Evolutionary conservation across 2,888 invertebrate genomes (phyloP), one percentile per base, ranked within the genome.

Genomic region (Synanthedon formicaeformis): DNA sequence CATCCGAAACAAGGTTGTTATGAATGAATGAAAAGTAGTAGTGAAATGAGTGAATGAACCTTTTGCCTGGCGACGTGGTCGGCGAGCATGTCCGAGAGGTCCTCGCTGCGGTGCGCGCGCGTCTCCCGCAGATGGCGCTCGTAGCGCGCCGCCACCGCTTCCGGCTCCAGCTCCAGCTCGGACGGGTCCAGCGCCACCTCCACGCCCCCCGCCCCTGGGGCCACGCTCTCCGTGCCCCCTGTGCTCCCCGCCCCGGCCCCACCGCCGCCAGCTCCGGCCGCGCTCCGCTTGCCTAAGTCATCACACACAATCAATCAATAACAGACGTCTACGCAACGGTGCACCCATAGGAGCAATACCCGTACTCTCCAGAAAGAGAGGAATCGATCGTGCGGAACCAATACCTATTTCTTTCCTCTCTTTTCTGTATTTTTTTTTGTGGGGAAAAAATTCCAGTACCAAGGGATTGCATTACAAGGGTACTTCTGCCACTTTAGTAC

Each of bases 51-150:
- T 45, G 6, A n/a, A 45, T 12, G 45, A 45, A 95, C 95, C 91
- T 97, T 98, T 77, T 98, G 98, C 62, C 97, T 91, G 13, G 98
- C 97, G 48, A 97, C 96, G 76, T 99, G 99, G 79, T 99, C 99
- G 4, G 98, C 98, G 69, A 99, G 91, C 98, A 99, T 98, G 77
- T 99, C 99, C 23, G 97, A 97, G 49, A 99, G 90, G 89, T 99
- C 99, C 85, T 99, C 99, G 67, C 94, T 93, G 53, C 95, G 88
- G 69, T 94, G 93, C 52, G 94, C 95, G 67, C 97, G 94, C 69
- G 96, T 94, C 75, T 98, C 98, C 12, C 97, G 90, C 89, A 99
- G 92, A 60, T 98, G 97, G 64, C 98, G 96, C 74, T 99, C 99
- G 79, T 99, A 99, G 53, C 98, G 90, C 54, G 93, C 95, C 48